Evolutionary conservation across 2,113 vertebrate species (phyloP).

Genomic region (Caloenas nicobarica): DNA sequence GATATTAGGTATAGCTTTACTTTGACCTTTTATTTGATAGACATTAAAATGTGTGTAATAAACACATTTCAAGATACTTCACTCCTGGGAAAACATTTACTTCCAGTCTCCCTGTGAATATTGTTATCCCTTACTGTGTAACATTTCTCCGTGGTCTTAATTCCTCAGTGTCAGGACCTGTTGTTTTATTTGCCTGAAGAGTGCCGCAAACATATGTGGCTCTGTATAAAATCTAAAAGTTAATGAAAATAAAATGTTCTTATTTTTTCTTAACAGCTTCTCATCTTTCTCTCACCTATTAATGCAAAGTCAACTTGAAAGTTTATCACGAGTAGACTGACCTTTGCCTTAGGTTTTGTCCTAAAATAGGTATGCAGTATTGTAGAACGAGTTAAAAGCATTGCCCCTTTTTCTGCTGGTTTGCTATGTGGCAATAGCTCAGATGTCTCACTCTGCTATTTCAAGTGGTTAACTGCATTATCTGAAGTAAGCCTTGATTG

Average conservation of each 20-base stretch:
- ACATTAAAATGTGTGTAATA: background rate
- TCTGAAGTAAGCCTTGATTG: conserved; percentile 53
- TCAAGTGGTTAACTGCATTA: conserved; percentile 56
- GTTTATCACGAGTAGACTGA: conserved; percentile 10
- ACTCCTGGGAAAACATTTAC: background rate
- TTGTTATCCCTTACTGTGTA: background rate
- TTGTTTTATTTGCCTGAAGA: background rate
- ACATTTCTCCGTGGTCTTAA: background rate
- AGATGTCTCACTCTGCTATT: conserved; percentile 23
- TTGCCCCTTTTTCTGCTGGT: background rate
- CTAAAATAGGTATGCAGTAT: background rate
- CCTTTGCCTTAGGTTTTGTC: conserved; percentile 3
- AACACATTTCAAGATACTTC: background rate
- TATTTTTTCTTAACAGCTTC: background rate
- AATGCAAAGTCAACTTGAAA: background rate
- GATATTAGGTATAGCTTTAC: background rate
- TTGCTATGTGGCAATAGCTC: background rate
- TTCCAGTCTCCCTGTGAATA: background rate
- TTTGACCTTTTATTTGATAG: background rate
- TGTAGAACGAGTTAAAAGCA: background rate
- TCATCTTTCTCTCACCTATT: background rate
- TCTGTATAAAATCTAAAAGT: background rate
- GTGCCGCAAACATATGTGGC: background rate
- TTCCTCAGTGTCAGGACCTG: background rate
- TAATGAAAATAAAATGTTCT: background rate